Conservation (phyloP, 2,797 vertebrate species). For the Serranus cabrilla region DNA sequence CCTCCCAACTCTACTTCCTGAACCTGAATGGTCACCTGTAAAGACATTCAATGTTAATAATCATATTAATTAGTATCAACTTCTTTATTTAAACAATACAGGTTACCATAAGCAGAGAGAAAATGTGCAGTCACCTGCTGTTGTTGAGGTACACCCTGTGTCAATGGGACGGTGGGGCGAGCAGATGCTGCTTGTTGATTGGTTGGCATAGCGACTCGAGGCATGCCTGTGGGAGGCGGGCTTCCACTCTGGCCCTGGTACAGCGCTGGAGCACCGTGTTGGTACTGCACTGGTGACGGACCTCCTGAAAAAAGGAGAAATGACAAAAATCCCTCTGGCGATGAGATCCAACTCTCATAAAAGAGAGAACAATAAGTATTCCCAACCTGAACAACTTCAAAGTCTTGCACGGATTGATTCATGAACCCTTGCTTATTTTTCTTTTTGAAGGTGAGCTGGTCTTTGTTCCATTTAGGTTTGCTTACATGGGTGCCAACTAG, state of each 20-base stretch:
- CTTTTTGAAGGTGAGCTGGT: neutral
- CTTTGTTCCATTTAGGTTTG: neutral
- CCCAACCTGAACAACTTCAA: neutral
- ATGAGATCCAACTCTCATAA: neutral
- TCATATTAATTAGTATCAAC: neutral
- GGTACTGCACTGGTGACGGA: constrained; percentile 91
- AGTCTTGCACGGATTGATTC: neutral
- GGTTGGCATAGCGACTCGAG: constrained; percentile 85
- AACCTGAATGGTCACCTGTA: constrained; percentile 94
- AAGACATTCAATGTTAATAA: constrained; percentile 27
- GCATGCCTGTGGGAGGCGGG: constrained; percentile 90
- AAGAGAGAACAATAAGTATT: neutral
- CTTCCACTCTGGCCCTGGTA: constrained; percentile 91
- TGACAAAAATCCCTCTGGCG: neutral
- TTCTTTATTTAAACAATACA: neutral
- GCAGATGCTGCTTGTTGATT: constrained; percentile 76
- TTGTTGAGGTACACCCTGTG: constrained; percentile 82
- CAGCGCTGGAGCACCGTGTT: constrained; percentile 86
- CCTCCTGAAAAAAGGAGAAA: constrained; percentile 80
- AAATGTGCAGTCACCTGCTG: constrained; percentile 87
- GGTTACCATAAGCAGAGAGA: neutral
- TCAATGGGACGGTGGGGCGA: constrained; percentile 71
- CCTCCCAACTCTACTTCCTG: constrained; percentile 90
- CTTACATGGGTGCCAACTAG: neutral
- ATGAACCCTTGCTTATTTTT: neutral